Evolutionary conservation across 2,113 vertebrate genomes (phyloP).

Genomic region (Acanthochromis polyacanthus): DNA sequence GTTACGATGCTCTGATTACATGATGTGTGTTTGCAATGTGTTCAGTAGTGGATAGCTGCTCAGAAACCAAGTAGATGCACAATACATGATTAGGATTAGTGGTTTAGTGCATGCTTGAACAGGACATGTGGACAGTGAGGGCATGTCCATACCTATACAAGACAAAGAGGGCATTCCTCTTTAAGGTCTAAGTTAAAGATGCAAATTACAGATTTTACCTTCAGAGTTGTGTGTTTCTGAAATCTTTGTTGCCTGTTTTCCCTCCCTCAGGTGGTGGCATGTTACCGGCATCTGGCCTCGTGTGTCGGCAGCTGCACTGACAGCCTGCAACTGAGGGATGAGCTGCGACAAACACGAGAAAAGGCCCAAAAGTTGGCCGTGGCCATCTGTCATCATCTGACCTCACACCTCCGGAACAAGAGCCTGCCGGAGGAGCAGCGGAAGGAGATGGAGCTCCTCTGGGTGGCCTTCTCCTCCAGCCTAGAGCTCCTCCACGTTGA

Average conservation of each 20-base stretch:
- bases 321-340: slow-evolving; percentile 79
- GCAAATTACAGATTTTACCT: not conserved
- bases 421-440: slow-evolving; percentile 78
- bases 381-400: slow-evolving; percentile 78
- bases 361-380: slow-evolving; percentile 78
- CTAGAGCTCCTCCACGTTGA: slow-evolving; percentile 87
- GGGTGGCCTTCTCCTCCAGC: slow-evolving; percentile 87
- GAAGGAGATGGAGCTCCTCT: slow-evolving; percentile 84
- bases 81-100: slow-evolving; percentile 16
- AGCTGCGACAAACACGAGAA: slow-evolving; percentile 82
- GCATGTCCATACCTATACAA: not conserved
- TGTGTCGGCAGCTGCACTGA: slow-evolving; percentile 85
- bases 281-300: slow-evolving; percentile 85
- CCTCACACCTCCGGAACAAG: slow-evolving; percentile 82
- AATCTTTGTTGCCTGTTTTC: not conserved
- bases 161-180: not conserved
- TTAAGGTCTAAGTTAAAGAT: not conserved
- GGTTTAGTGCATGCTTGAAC: slow-evolving; percentile 2
- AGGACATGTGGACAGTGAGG: not conserved
- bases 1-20: not conserved
- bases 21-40: not conserved
- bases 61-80: not conserved
- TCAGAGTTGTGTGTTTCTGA: not conserved
- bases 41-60: not conserved
- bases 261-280: slow-evolving; percentile 84